These are phyloP conservation scores for Malurus melanocephalus DNA, from an alignment of 2,113 vertebrate genomes.

Conservation along the genomic window DNA sequence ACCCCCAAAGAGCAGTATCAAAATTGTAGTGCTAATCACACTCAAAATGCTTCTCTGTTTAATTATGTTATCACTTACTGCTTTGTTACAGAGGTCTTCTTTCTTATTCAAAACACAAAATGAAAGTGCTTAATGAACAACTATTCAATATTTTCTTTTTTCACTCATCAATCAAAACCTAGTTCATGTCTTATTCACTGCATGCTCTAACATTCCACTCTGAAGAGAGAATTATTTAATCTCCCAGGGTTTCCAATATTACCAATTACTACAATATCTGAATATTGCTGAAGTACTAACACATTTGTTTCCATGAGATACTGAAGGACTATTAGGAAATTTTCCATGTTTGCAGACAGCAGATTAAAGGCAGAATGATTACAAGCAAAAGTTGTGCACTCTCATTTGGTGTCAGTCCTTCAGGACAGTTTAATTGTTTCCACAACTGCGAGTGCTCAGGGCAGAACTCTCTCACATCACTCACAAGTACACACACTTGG, in stretches of 20 bases:
- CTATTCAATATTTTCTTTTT: neutral
- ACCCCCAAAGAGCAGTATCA: rapidly evolving
- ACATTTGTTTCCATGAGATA: neutral
- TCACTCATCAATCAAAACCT: neutral
- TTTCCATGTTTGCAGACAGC: neutral
- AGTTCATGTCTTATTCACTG: neutral
- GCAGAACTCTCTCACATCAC: neutral
- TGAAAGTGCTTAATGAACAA: neutral
- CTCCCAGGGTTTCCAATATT: neutral
- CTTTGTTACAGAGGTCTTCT: neutral
- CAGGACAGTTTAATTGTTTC: neutral
- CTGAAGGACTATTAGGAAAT: neutral
- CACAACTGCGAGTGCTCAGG: neutral
- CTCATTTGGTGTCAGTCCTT: neutral
- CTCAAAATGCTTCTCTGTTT: neutral
- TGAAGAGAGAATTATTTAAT: neutral
- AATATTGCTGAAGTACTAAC: neutral
- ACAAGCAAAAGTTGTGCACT: neutral
- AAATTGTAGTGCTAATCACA: neutral
- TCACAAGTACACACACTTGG: rapidly evolving
- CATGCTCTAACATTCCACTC: neutral
- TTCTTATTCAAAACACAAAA: neutral
- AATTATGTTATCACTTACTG: neutral
- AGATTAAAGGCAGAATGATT: neutral
- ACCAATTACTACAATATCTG: neutral